A percentile compares a stretch with the other conserved stretches of the same genome.
Evolutionary conservation across 1,140 invertebrate species (phyloP).

Genomic region (Lutraria rhynchaena): DNA sequence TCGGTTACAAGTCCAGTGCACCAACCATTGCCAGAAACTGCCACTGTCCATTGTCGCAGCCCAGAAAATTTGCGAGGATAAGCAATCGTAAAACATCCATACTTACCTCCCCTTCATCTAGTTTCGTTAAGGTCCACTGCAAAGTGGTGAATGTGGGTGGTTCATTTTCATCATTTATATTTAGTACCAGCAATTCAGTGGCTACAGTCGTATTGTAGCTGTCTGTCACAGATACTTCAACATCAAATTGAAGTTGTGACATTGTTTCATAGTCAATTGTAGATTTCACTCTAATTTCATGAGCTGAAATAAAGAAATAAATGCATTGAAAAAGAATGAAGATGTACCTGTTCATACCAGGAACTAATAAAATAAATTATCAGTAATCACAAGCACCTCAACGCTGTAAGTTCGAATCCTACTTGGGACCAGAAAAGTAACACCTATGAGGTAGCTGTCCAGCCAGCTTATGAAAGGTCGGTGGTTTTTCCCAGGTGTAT

Average conservation of each 20-base stretch:
- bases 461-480: no score
- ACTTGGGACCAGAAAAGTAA: no score
- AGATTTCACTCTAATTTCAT: conserved; percentile 22
- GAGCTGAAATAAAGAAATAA: conserved; percentile 26
- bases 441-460: no score
- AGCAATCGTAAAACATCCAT: no score
- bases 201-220: conserved; percentile 23
- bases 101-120: conserved; percentile 48
- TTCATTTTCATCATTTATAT: conserved; percentile 49
- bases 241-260: conserved; percentile 5
- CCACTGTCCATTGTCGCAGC: no score
- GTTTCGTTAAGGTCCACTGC: conserved; percentile 20
- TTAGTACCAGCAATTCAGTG: neutral
- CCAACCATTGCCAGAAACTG: no score
- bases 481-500: no score
- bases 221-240: conserved; percentile 32
- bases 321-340: neutral
- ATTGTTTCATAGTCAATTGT: conserved; percentile 33
- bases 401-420: no score
- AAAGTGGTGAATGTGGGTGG: conserved; percentile 1
- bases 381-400: no score
- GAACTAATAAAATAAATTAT: no score
- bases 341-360: neutral
- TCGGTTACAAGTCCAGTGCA: no score
- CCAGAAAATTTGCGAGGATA: no score